Evolutionary conservation across 2,888 invertebrate species (phyloP).

Genomic region (Eupithecia inturbata): DNA sequence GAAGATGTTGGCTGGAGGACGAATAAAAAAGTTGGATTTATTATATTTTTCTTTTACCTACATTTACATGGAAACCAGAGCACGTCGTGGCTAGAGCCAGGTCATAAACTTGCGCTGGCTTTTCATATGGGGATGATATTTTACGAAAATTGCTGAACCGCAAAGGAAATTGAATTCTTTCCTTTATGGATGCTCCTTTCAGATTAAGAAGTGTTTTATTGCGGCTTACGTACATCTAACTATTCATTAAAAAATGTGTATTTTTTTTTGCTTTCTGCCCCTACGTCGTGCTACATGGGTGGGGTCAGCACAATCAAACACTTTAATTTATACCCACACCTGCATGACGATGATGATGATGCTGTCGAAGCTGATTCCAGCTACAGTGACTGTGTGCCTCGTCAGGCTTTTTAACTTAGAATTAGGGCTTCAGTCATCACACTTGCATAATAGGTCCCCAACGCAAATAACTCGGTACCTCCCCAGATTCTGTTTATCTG

Average conservation of each 20-base stretch:
- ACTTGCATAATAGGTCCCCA: not conserved
- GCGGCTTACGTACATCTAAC: conserved; percentile 2
- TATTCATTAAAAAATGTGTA: not conserved
- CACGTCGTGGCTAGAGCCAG: conserved; percentile 36
- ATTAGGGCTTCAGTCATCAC: too few species aligned
- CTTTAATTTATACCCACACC: not conserved
- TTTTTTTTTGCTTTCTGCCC: not conserved
- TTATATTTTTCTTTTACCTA: conserved; percentile 41
- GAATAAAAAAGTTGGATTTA: conserved; percentile 60
- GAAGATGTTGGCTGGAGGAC: conserved; percentile 62
- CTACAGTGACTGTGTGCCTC: too few species aligned
- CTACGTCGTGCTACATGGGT: not conserved
- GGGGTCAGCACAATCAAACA: not conserved
- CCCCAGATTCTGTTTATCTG: not conserved
- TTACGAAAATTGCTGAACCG: conserved; percentile 32
- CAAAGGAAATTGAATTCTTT: conserved; percentile 37
- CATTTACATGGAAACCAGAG: conserved; percentile 41
- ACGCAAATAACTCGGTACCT: not conserved
- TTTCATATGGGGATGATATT: conserved; percentile 36
- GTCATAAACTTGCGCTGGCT: conserved; percentile 33
- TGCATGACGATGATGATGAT: too few species aligned
- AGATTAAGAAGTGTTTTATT: conserved; percentile 39
- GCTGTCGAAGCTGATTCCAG: too few species aligned
- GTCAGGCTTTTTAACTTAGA: too few species aligned
- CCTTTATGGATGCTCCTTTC: conserved; percentile 14